Conservation (phyloP, 1,140 invertebrate genomes). For the Anoplophora glabripennis region DNA sequence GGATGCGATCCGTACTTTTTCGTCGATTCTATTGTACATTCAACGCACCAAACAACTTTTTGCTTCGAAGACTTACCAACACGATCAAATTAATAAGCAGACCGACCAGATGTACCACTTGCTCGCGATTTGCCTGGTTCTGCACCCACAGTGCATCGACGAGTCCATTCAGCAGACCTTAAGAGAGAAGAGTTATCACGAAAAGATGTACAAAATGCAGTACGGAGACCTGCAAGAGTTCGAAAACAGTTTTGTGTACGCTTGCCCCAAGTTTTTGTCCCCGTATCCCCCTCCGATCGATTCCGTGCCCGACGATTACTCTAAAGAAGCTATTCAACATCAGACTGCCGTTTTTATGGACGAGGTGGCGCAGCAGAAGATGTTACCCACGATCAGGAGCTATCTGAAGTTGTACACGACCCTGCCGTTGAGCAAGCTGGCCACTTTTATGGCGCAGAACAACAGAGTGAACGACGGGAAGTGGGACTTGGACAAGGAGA, state of each 20-base stretch:
- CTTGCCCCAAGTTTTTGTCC: slow-evolving; percentile 95
- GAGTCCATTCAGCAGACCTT: slow-evolving; percentile 91
- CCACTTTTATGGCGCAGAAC: slow-evolving; percentile 84
- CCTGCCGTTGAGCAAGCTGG: slow-evolving; percentile 89
- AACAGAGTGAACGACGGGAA: slow-evolving; percentile 46
- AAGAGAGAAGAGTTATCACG: slow-evolving; percentile 90
- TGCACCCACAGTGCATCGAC: slow-evolving; percentile 98
- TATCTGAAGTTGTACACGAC: slow-evolving; percentile 98
- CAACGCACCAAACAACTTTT: slow-evolving; percentile 95
- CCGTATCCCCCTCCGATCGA: slow-evolving; percentile 81
- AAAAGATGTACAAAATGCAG: slow-evolving; percentile 97
- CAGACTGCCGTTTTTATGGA: slow-evolving; percentile 64
- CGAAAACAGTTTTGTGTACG: slow-evolving; percentile 86
- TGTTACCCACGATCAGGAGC: slow-evolving; percentile 88
- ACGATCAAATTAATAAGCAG: slow-evolving; percentile 98
- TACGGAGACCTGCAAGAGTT: slow-evolving; percentile 91
- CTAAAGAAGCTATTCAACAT: slow-evolving; percentile 78
- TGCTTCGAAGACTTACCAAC: slow-evolving; percentile 88
- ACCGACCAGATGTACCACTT: slow-evolving; percentile 99
- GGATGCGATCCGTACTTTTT: slow-evolving; percentile 97
- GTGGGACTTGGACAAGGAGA: slow-evolving; percentile 67
- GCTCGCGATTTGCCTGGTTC: slow-evolving; percentile 91
- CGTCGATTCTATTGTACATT: slow-evolving; percentile 94
- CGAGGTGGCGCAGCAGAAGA: slow-evolving; percentile 75
- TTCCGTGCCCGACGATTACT: slow-evolving; percentile 71